A percentile compares a stretch with the other conserved stretches of the same genome.
These are phyloP conservation scores for Rutilus rutilus DNA, from an alignment of 2,113 vertebrate species.

Conservation along the genomic window DNA sequence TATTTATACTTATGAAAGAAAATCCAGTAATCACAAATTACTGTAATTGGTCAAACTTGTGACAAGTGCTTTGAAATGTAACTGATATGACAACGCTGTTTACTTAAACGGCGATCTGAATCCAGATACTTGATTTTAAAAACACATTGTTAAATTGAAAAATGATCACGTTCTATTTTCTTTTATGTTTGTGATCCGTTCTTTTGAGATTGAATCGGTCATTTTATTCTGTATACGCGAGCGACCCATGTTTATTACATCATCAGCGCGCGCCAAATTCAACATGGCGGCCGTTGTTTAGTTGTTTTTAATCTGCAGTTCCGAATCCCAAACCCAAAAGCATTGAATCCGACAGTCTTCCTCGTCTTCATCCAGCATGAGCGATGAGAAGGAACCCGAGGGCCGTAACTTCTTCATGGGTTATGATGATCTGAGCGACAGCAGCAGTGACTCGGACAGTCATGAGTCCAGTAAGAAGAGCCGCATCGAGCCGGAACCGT, in stretches of 20 bases:
- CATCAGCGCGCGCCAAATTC: constrained; percentile 13
- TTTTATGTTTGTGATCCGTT: no score
- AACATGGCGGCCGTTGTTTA: constrained; percentile 27
- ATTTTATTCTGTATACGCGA: no score
- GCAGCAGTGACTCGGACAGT: constrained; percentile 74
- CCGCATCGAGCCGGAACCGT: constrained; percentile 8
- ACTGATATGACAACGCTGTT: neutral
- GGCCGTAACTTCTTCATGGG: constrained; percentile 87
- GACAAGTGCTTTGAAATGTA: neutral
- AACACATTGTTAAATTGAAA: neutral
- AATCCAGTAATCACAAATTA: neutral
- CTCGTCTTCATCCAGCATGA: constrained; percentile 67
- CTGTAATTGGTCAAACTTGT: neutral
- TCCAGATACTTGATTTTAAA: neutral
- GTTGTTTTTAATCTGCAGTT: constrained; percentile 12
- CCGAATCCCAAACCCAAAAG: neutral
- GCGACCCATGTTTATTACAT: neutral
- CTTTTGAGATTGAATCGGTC: no score
- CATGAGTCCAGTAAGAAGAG: constrained; percentile 59
- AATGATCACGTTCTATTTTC: no score
- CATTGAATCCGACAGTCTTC: neutral
- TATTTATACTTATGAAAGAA: no score
- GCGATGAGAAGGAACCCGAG: constrained; percentile 82
- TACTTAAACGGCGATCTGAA: neutral
- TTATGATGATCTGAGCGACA: constrained; percentile 79